These are phyloP conservation scores for Echinops telfairi DNA, from an alignment of 2,113 vertebrate genomes.

Conservation along the genomic window DNA sequence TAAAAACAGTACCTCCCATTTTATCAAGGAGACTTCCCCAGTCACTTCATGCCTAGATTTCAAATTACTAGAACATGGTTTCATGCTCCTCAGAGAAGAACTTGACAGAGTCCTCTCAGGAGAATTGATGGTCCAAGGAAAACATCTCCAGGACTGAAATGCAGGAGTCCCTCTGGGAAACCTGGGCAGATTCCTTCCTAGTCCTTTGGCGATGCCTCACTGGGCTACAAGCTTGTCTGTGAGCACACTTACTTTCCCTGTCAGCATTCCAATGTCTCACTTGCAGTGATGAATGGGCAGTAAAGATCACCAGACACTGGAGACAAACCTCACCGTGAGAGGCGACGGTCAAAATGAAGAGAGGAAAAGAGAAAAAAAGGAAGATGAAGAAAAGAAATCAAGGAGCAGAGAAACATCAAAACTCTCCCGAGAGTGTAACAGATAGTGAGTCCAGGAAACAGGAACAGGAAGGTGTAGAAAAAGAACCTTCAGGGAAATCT, in stretches of 20 bases:
- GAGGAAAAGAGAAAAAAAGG: neutral
- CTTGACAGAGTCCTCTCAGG: neutral
- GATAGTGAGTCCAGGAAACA: neutral
- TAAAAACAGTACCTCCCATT: neutral
- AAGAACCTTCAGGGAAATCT: neutral
- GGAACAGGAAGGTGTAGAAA: neutral
- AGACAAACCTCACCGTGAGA: neutral
- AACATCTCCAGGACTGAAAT: neutral
- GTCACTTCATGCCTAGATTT: neutral
- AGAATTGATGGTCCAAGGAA: neutral
- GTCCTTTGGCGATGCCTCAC: neutral
- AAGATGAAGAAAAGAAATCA: neutral
- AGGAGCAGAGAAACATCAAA: neutral
- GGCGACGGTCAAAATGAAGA: neutral
- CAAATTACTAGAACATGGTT: neutral
- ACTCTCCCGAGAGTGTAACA: neutral
- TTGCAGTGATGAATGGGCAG: neutral
- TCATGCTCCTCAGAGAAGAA: neutral
- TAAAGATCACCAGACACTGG: neutral
- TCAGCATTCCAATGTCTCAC: neutral
- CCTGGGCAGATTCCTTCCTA: too few relatives aligned
- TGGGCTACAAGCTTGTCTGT: neutral
- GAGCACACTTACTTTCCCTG: neutral
- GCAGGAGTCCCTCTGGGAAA: neutral
- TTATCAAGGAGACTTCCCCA: neutral